Conservation (phyloP, 2,113 vertebrate species). For the Sebastes schlegelii region DNA sequence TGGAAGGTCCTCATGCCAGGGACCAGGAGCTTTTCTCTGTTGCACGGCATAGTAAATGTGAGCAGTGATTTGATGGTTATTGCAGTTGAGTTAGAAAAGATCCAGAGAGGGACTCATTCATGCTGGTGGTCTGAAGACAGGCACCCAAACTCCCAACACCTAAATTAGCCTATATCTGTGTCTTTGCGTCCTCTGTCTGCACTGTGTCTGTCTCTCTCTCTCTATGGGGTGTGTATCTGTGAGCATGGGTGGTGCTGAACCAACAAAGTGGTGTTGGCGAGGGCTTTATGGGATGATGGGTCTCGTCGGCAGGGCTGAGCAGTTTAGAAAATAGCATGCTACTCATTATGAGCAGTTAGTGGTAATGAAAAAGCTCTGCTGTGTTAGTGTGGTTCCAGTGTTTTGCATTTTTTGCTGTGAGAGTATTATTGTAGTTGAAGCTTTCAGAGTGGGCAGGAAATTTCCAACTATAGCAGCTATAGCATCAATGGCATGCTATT, state of each 20-base stretch:
- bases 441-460: background rate
- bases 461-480: background rate
- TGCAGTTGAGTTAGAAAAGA: conserved; percentile 11
- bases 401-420: conserved; percentile 42
- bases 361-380: conserved; percentile 60
- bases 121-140: conserved; percentile 5
- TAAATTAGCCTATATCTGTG: conserved; percentile 31
- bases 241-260: conserved; percentile 58
- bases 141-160: conserved; percentile 20
- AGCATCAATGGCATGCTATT: conserved; percentile 4
- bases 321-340: conserved; percentile 57
- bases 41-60: background rate
- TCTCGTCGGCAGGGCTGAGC: conserved; percentile 58
- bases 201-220: conserved; percentile 10
- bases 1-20: conserved; percentile 26
- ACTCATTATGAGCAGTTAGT: conserved; percentile 68
- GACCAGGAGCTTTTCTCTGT: conserved; percentile 20
- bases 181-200: conserved; percentile 29
- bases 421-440: conserved; percentile 46
- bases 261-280: conserved; percentile 67
- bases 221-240: conserved; percentile 46
- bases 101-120: background rate
- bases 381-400: conserved; percentile 37
- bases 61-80: conserved; percentile 31
- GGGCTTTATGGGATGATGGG: conserved; percentile 58